Conservation (phyloP, 2,888 invertebrate genomes). For the Ctenicera cuprea region DNA sequence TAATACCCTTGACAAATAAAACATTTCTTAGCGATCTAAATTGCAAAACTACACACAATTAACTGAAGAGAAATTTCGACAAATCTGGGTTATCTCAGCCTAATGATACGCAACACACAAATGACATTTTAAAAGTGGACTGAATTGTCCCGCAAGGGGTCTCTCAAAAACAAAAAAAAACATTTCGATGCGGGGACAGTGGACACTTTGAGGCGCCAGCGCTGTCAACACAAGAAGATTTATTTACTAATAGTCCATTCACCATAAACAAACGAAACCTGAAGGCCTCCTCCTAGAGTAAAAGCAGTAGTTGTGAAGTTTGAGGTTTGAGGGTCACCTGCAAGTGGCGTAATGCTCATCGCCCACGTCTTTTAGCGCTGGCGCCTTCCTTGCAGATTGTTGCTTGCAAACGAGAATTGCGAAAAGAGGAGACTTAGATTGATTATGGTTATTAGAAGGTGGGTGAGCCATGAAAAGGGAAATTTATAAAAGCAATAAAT, state of each 20-base stretch:
- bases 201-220: conserved; percentile 41
- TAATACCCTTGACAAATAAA: too few relatives aligned
- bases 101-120: background rate
- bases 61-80: too few relatives aligned
- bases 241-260: conserved; percentile 40
- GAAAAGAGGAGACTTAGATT: background rate
- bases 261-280: conserved; percentile 31
- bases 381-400: conserved; percentile 44
- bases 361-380: conserved; percentile 42
- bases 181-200: conserved; percentile 16
- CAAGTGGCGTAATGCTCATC: conserved; percentile 44
- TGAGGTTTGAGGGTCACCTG: conserved; percentile 39
- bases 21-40: too few relatives aligned
- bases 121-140: conserved; percentile 21
- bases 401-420: conserved; percentile 23
- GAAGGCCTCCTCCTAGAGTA: conserved; percentile 46
- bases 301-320: conserved; percentile 37
- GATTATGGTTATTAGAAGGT: conserved; percentile 2
- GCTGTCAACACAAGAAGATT: conserved; percentile 34
- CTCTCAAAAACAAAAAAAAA: background rate
- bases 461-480: background rate
- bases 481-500: too few relatives aligned
- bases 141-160: background rate
- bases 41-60: too few relatives aligned
- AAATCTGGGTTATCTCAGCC: too few relatives aligned